phyloP scores from a whole-genome alignment of 2,888 invertebrate genomes.

The Callyntrura sp. region DNA sequence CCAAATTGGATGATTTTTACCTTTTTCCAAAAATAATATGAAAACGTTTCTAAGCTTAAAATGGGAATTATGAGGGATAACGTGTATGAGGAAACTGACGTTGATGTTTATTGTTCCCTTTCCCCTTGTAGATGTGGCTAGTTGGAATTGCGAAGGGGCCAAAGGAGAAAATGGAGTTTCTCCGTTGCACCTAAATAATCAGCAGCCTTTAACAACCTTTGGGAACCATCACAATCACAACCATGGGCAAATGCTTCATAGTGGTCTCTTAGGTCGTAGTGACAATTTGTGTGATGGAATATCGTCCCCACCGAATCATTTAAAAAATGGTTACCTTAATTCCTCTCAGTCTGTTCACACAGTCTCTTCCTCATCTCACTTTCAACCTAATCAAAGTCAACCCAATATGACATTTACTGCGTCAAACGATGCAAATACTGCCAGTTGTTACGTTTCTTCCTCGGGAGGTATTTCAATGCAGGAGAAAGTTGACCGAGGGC shows the following conservation, averaged over 20 bases:
- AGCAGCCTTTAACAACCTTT: conserved; percentile 82
- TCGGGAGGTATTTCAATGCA: conserved; percentile 73
- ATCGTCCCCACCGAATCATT: conserved; percentile 78
- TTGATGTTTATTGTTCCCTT: conserved; percentile 11
- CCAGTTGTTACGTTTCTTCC: conserved; percentile 73
- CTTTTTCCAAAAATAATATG: conserved; percentile 14
- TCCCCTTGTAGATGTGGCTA: conserved; percentile 79
- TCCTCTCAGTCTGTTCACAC: conserved; percentile 79
- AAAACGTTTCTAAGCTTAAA: neutral
- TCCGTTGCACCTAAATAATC: conserved; percentile 83
- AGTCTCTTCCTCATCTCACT: conserved; percentile 81
- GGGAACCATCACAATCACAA: conserved; percentile 81
- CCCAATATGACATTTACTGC: conserved; percentile 80
- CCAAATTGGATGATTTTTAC: neutral
- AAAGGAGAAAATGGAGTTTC: conserved; percentile 82
- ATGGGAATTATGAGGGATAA: neutral
- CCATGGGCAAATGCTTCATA: conserved; percentile 78
- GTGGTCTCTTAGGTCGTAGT: conserved; percentile 74
- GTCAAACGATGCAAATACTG: conserved; percentile 71
- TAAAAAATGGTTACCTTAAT: conserved; percentile 82
- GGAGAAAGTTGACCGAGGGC: conserved; percentile 79
- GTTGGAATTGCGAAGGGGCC: conserved; percentile 83
- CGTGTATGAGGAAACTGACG: neutral
- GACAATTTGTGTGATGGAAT: conserved; percentile 73
- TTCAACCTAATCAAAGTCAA: conserved; percentile 80